phyloP scores from a whole-genome alignment of 1,140 invertebrate species.

The Thereuonema tuberculata region DNA sequence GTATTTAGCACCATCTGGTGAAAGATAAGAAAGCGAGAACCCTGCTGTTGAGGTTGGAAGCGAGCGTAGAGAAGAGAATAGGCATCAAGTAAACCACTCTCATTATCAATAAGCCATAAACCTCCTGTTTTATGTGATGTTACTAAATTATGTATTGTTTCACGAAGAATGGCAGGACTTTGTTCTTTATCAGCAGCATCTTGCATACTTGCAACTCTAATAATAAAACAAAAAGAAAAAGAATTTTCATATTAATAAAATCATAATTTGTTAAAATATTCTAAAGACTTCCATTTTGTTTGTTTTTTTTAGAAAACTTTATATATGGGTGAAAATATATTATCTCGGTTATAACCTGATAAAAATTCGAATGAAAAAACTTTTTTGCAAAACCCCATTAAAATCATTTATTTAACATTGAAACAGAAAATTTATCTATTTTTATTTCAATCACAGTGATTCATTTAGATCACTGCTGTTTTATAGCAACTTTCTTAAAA shows the following conservation, averaged over 20 bases:
- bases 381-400: too few species aligned
- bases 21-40: constrained; percentile 24
- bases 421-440: too few species aligned
- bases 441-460: too few species aligned
- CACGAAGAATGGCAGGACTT: constrained; percentile 26
- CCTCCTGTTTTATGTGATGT: constrained; percentile 23
- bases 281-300: too few species aligned
- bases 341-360: too few species aligned
- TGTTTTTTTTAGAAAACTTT: too few species aligned
- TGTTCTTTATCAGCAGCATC: constrained; percentile 32
- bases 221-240: constrained; percentile 14
- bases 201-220: constrained; percentile 34
- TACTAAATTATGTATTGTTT: constrained; percentile 33
- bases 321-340: too few species aligned
- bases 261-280: too few species aligned
- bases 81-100: constrained; percentile 33
- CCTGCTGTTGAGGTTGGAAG: constrained; percentile 13
- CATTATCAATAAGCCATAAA: constrained; percentile 36
- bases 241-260: not conserved
- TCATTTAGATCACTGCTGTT: too few species aligned
- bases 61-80: constrained; percentile 29
- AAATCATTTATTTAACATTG: too few species aligned
- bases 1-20: constrained; percentile 29
- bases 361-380: too few species aligned
- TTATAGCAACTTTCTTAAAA: too few species aligned